Evolutionary conservation across 2,113 vertebrate genomes (phyloP).

Genomic region (Rhegmatorhina hoffmannsi): DNA sequence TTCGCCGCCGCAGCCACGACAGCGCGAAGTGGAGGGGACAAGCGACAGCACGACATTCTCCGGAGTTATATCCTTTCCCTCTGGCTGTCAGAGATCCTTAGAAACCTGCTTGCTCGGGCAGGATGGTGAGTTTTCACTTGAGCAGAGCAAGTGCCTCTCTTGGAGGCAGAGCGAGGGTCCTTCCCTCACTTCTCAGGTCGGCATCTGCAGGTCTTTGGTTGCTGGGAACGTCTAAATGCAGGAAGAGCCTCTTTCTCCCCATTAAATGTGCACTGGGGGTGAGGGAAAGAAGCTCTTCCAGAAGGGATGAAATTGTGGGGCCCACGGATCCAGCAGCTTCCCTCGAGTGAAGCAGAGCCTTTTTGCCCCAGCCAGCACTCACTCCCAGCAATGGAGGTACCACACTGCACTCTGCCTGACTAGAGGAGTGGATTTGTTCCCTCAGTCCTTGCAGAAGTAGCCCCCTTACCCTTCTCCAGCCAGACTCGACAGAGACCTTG

Average conservation of each 20-base stretch:
- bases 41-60: not conserved
- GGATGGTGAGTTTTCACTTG: not conserved
- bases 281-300: not conserved
- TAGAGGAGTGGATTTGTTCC: not conserved
- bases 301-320: not conserved
- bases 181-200: not conserved
- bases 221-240: rapidly evolving
- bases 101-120: not conserved
- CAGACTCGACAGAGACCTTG: not conserved
- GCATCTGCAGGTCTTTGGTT: not conserved
- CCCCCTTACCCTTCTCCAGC: rapidly evolving
- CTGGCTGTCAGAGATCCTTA: not conserved
- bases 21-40: rapidly evolving
- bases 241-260: not conserved
- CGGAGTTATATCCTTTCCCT: not conserved
- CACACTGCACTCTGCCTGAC: rapidly evolving
- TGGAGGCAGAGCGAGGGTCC: not conserved
- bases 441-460: not conserved
- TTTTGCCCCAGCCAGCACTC: not conserved
- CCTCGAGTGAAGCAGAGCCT: not conserved
- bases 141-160: not conserved
- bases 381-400: not conserved
- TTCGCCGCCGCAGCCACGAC: not conserved
- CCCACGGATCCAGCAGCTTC: not conserved
- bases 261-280: rapidly evolving